These are phyloP conservation scores for Cebidichthys violaceus DNA, from an alignment of 2,113 vertebrate genomes.

Conservation along the genomic window DNA sequence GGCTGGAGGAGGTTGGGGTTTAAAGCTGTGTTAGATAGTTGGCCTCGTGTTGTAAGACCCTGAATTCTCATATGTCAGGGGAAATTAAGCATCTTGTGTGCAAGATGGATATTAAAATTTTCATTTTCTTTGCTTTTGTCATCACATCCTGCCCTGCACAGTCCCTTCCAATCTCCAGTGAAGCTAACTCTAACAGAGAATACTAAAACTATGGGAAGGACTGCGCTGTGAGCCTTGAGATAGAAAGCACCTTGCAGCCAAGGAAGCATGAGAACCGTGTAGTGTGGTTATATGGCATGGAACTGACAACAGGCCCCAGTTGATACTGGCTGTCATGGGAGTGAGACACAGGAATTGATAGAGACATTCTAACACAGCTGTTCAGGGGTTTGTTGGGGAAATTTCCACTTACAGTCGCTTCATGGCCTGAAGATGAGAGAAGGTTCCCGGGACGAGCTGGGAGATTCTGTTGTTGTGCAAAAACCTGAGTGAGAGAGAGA, in stretches of 20 bases:
- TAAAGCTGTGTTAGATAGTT: neutral
- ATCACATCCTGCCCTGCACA: neutral
- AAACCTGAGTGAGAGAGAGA: slow-evolving; percentile 85
- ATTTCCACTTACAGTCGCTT: slow-evolving; percentile 94
- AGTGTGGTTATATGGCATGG: slow-evolving; percentile 28
- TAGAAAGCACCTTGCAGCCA: slow-evolving; percentile 20
- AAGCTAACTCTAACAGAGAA: slow-evolving; percentile 12
- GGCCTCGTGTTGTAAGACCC: neutral
- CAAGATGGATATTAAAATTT: neutral
- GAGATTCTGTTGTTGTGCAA: slow-evolving; percentile 98
- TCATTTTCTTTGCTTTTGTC: neutral
- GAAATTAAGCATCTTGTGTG: neutral
- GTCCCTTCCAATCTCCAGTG: neutral
- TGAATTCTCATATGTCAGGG: neutral
- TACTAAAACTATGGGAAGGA: neutral
- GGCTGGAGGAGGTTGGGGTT: slow-evolving; percentile 1
- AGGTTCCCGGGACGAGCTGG: slow-evolving; percentile 93
- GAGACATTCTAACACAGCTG: slow-evolving; percentile 34
- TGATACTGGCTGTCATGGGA: slow-evolving; percentile 21
- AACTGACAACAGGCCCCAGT: slow-evolving; percentile 20
- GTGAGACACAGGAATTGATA: slow-evolving; percentile 8
- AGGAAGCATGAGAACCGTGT: slow-evolving; percentile 33
- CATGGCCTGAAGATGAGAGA: slow-evolving; percentile 94
- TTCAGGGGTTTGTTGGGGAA: neutral
- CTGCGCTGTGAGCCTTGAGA: neutral